Base-by-base conservation (phyloP, 1,140 invertebrate species). In the Drosophila jambulina region DNA sequence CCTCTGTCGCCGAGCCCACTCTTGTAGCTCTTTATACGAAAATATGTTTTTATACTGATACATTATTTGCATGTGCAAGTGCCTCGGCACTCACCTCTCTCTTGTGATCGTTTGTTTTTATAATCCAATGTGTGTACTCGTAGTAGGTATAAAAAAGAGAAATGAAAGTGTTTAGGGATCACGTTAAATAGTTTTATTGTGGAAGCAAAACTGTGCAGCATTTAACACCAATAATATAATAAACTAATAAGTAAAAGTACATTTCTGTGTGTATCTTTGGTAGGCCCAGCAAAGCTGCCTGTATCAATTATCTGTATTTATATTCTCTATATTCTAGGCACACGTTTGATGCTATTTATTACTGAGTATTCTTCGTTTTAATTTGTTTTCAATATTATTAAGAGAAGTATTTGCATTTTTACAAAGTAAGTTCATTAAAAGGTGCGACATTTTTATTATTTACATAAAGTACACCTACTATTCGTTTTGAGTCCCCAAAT, bases 61-160 rank as follows among this genome's bases (percentile, higher is more conserved):
- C 57, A 85, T 86, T 78, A 78, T 68, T 82, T 82, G 70, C 79
- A 84, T 65, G 63, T 72, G 32, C 53, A 54, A 23, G 77, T 59
- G 74, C 53, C 19, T 57, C 10, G 27, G 49, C 51, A 74, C 64
- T 60, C 59, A 67, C 75, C 59, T 87, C 75, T 79, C 77, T 87
- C 84, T 87, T 86, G 83, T 86, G 83, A 86, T 86, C 80, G 83
- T 87, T 87, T 87, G 85, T 86, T 87, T 86, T 79, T 78, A 77
- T 78, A 84, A 80, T 75, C 58, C 71, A 88, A 64, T 70, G 74
- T 70, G 74, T 87, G 80, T 87, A 87, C 72, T 83, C 71, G 71
- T 88, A 83, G 84, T 58, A 70, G 75, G 4, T 60, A 80, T 75
- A 71, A 54, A 75, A 59, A 59, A 78, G 61, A 48, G 65, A 54